Conservation (phyloP, 2,113 vertebrate genomes). For the Prunella fulvescens region DNA sequence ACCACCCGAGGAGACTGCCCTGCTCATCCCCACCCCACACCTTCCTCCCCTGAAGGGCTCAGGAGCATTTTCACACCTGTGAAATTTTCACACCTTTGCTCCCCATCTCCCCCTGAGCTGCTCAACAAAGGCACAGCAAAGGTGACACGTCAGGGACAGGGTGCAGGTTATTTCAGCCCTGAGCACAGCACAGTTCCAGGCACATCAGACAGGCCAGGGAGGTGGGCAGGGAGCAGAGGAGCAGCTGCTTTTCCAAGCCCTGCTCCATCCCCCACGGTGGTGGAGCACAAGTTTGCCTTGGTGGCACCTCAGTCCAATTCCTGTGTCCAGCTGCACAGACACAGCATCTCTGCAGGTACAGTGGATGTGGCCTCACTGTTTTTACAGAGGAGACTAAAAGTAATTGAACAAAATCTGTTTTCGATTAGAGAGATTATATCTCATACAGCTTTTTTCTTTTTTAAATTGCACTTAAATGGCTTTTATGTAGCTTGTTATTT, state of each 20-base stretch:
- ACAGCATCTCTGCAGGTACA: not conserved
- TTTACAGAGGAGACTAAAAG: not conserved
- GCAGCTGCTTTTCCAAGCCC: not conserved
- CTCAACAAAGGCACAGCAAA: not conserved
- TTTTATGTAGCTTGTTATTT: constrained; percentile 53
- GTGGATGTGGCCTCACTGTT: not conserved
- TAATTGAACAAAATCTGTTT: constrained; percentile 41
- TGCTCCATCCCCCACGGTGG: not conserved
- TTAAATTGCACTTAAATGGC: constrained; percentile 39
- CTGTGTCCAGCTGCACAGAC: not conserved
- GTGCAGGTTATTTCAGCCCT: not conserved
- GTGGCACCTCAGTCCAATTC: not conserved
- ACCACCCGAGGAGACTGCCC: not conserved
- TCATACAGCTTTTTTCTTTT: not conserved
- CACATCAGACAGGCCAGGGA: not conserved
- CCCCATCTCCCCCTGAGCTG: rapidly evolving
- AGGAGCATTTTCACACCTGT: not conserved
- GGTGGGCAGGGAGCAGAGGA: not conserved
- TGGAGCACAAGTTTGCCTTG: not conserved
- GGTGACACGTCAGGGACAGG: rapidly evolving
- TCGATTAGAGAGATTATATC: constrained; percentile 49
- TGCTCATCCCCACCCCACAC: not conserved
- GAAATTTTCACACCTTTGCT: not conserved
- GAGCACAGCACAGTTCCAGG: not conserved
- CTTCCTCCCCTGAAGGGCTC: not conserved